Conservation (phyloP, 1,140 invertebrate species). For the Megathymus violae region DNA sequence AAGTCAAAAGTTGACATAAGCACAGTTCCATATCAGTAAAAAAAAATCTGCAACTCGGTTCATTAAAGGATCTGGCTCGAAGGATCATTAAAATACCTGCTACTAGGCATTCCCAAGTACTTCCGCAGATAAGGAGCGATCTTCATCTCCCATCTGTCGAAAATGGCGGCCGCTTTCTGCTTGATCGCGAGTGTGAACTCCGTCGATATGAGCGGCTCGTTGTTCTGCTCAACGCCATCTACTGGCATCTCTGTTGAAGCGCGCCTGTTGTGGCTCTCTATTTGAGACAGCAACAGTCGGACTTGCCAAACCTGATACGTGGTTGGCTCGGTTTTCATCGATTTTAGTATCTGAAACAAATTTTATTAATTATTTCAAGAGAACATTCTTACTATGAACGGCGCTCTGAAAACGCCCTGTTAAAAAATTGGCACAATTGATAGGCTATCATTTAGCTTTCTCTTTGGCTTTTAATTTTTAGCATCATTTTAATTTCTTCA, state of each 20-base stretch:
- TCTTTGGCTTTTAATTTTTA: no score
- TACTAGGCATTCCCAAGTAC: slow-evolving; percentile 73
- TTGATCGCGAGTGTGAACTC: slow-evolving; percentile 83
- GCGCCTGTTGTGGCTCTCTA: slow-evolving; percentile 61
- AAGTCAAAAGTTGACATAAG: no score
- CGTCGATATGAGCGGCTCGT: slow-evolving; percentile 68
- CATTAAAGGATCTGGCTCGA: no score
- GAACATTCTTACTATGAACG: no score
- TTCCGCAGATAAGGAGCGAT: slow-evolving; percentile 76
- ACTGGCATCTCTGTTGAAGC: slow-evolving; percentile 52
- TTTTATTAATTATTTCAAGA: no score
- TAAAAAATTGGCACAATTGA: no score
- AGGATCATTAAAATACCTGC: slow-evolving; percentile 32
- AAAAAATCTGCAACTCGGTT: no score
- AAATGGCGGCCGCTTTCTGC: slow-evolving; percentile 81
- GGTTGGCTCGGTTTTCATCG: slow-evolving; percentile 75
- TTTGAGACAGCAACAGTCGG: slow-evolving; percentile 85
- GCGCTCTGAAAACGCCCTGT: no score
- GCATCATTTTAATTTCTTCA: no score
- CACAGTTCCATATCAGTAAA: no score
- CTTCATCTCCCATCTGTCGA: slow-evolving; percentile 84
- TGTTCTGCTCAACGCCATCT: slow-evolving; percentile 50
- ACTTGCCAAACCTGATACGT: slow-evolving; percentile 87
- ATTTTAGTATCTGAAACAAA: slow-evolving; percentile 80
- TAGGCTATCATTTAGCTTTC: no score